Conservation (phyloP, 2,888 invertebrate genomes). For the Heliconius erato region DNA sequence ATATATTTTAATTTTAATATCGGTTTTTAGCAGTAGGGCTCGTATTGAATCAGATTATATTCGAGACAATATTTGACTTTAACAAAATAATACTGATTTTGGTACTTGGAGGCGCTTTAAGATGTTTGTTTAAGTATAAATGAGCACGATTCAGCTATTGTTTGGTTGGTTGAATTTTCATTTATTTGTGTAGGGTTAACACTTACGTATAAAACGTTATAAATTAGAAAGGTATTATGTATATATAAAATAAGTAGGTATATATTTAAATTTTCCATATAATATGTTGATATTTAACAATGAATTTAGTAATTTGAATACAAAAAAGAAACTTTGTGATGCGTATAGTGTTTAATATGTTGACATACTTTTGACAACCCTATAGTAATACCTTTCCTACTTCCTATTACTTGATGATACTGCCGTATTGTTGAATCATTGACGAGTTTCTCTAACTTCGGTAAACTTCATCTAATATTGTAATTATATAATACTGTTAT, state of each 20-base stretch:
- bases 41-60: slow-evolving; percentile 28
- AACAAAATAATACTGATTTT: slow-evolving; percentile 50
- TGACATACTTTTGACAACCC: slow-evolving; percentile 1
- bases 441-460: slow-evolving; percentile 50
- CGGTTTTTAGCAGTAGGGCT: too few relatives aligned
- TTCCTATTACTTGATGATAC: slow-evolving; percentile 63
- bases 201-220: neutral
- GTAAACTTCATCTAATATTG: slow-evolving; percentile 27
- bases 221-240: neutral
- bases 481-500: slow-evolving; percentile 1
- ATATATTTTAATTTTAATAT: too few relatives aligned
- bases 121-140: slow-evolving; percentile 67
- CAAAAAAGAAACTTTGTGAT: neutral
- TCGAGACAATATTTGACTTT: slow-evolving; percentile 42
- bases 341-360: neutral
- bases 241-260: neutral
- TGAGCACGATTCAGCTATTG: slow-evolving; percentile 62
- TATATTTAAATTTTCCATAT: too few relatives aligned
- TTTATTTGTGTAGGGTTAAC: slow-evolving; percentile 61
- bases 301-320: too few relatives aligned
- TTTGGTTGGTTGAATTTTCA: slow-evolving; percentile 70
- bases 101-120: slow-evolving; percentile 56
- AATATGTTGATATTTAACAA: too few relatives aligned
- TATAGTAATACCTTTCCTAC: slow-evolving; percentile 53
- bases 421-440: slow-evolving; percentile 63